phyloP scores from a whole-genome alignment of 2,113 vertebrate genomes.

The Peromyscus californicus region DNA sequence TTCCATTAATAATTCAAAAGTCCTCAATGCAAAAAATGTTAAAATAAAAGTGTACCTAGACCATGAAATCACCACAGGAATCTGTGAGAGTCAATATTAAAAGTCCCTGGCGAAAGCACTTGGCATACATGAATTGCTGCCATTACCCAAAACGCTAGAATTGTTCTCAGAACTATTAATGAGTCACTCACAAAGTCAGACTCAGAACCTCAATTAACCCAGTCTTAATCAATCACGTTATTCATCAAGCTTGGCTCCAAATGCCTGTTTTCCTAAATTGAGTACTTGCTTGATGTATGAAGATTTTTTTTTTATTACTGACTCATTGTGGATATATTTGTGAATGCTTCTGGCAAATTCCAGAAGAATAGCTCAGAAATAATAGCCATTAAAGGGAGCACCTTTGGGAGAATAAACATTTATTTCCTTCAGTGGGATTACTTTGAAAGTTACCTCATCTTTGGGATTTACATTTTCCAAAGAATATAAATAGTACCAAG shows the following conservation, averaged over 20 bases:
- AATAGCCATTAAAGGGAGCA: background rate
- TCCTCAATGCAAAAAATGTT: background rate
- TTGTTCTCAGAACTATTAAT: constrained; percentile 54
- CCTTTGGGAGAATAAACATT: background rate
- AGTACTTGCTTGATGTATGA: constrained; percentile 37
- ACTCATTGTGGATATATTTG: constrained; percentile 30
- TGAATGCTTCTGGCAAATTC: constrained; percentile 57
- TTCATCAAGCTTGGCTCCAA: constrained; percentile 53
- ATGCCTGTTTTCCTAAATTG: constrained; percentile 49
- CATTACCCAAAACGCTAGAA: background rate
- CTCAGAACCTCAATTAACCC: constrained; percentile 43
- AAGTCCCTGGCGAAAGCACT: background rate
- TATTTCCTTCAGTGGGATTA: background rate
- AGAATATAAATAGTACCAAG: background rate
- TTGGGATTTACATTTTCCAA: background rate
- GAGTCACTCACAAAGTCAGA: constrained; percentile 51
- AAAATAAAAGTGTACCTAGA: background rate
- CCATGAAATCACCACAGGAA: background rate
- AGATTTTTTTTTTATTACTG: constrained; percentile 29
- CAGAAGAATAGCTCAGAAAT: constrained; percentile 44
- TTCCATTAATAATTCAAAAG: constrained; percentile 16
- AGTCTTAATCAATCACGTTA: constrained; percentile 44
- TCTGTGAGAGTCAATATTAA: background rate
- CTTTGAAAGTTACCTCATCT: background rate
- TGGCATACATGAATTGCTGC: background rate